These are phyloP conservation scores for Haliaeetus leucogaster DNA, from an alignment of 2,113 vertebrate genomes.

Conservation along the genomic window DNA sequence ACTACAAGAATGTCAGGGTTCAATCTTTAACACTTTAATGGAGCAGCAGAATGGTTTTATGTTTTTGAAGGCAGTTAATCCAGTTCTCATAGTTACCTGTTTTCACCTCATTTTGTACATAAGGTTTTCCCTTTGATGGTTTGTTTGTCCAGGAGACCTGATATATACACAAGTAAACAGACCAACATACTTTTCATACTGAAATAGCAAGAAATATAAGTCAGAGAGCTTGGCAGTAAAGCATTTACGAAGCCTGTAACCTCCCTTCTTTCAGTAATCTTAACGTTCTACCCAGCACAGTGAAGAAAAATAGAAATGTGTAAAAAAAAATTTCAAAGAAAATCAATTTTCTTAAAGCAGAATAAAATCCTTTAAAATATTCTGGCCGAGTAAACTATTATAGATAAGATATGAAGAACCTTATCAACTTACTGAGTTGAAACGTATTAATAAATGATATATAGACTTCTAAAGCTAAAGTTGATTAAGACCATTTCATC, in stretches of 20 bases:
- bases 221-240: neutral
- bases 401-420: conserved; percentile 26
- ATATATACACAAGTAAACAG: neutral
- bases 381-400: conserved; percentile 20
- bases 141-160: neutral
- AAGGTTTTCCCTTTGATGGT: neutral
- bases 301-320: neutral
- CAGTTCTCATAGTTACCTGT: neutral
- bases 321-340: neutral
- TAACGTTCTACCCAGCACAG: neutral
- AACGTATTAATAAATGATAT: conserved; percentile 53
- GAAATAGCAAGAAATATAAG: neutral
- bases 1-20: neutral
- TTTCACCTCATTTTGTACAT: neutral
- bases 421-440: conserved; percentile 45
- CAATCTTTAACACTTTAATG: neutral
- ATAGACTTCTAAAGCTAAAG: conserved; percentile 40
- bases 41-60: neutral
- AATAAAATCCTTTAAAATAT: conserved; percentile 39
- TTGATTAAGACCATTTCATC: conserved; percentile 58
- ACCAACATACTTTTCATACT: neutral
- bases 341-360: conserved; percentile 21
- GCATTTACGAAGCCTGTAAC: accelerated
- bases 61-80: neutral
- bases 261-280: neutral